Evolutionary conservation across 1,140 invertebrate species (phyloP), one percentile per base, ranked within the genome.

Genomic region (Glossosoma conforme): DNA sequence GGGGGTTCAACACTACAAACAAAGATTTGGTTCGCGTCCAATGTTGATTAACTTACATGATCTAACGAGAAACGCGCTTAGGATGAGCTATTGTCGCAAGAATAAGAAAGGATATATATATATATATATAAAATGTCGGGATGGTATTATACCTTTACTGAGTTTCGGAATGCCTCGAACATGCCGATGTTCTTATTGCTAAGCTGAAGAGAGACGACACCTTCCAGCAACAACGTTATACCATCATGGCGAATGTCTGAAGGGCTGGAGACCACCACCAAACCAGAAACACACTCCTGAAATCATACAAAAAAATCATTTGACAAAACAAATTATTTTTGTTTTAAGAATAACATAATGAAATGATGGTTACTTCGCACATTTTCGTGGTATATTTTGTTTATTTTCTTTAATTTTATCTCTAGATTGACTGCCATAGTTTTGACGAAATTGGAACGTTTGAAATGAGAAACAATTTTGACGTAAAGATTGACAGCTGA

Each of bases 111-210:
- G n/a, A n/a, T n/a, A n/a, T 28, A 28, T 41, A 41, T 19, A 44
- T 21, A 43, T 43, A 21, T 41, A 52, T 44, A 40, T n/a, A 11
- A 38, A 14, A 41, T 20, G 18, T 21, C 22, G 24, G 13, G 35
- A n/a, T 8, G n/a, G 6, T 28, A 28, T 44, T 24, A 19, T 37
- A 84, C 84, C 77, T 79, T 84, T 41, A 82, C 86, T 70, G 67
- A 84, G 70, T 78, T 84, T 65, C 93, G 95, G 64, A 97, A 94
- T 9, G 94, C 90, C 72, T 97, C 93, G 67, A 97, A 89, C 25
- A 96, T 83, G 1, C 94, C 93, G 56, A 93, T 87, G 75, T 90
- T 96, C 72, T 97, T 97, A 11, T 89, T 85, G 65, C 92, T 96
- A 0, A 96, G 72, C 64, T 97, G 92, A 41, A 98, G 72, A 66